Evolutionary conservation across 37 sponge, comb jelly and placozoan species (phyloP), one percentile per base, ranked within the genome.

Genomic region (Axinella damicornis): DNA sequence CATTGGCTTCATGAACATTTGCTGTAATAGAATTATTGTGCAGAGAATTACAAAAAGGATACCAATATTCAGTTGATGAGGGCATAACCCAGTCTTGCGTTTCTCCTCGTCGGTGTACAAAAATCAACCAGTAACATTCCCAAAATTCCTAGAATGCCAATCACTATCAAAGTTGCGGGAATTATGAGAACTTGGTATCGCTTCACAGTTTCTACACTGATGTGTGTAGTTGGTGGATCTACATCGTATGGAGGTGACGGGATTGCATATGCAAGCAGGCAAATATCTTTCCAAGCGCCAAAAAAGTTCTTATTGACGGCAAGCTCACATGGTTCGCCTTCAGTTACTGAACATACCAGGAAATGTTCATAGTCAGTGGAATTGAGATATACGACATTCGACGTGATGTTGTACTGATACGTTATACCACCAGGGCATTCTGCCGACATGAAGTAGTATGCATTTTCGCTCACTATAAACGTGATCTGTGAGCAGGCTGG

Each of bases 381-480:
- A 61, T 61, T 61, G 63, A 61, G 63, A 11, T 27, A 61, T 14
- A 14, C 11, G 5, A 25, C 27, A 25, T 61, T 61, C 5, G 27
- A 25, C 5, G 63, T 61, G 5, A 61, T 25, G 63, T 61, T 61
- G 63, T 61, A 61, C 25, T 61, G 63, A 61, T 61, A 61, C 12
- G 63, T 61, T 61, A 61, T 14, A 61, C 63, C 63, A 27, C 63
- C 63, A 25, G n/a, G n/a, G 13, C 63, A 61, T 6, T 61, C 25
- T 25, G 25, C 63, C 5, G 63, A n/a, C 63, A 61, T 61, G 63
- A 61, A 61, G 11, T 61, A 61, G 63, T 61, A 61, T n/a, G 25
- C 27, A 25, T 14, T 61, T 25, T 61, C 11, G n/a, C 11, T 61
- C 13, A 14, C 63, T 5, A 25, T 61, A 14, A 61, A 61, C 5